Base-by-base conservation (phyloP, 1,140 invertebrate genomes). In the Nylanderia fulva region DNA sequence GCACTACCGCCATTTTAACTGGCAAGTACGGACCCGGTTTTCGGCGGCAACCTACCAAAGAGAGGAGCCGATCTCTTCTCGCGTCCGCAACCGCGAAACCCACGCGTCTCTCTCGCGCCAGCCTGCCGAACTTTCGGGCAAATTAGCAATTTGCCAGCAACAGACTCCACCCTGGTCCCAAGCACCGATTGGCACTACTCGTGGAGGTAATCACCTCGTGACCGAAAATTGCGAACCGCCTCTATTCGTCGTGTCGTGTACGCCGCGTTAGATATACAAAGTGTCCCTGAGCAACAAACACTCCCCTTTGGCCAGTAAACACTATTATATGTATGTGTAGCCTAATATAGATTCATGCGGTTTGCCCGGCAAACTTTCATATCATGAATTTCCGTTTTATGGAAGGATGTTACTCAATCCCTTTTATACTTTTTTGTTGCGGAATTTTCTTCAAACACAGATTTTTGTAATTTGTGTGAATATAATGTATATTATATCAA, bases 131-230 rank as follows among this genome's bases (percentile, higher is more conserved):
- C 74, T 89, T 89, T 86, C 77, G 61, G 77, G 75, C 87, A 89
- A 89, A 89, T 86, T 89, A 89, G 87, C 88, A 89, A 89, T 86
- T 89, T 86, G 88, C 88, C 88, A 89, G 76, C 87, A 63, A 74
- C 88, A 86, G 84, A 60, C 84, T 83, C 64, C 84, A 66, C 77
- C 84, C 58, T 69, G 87, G 13, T 68, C 76, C 69, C 84, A 33
- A 27, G 27, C 72, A 58, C 36, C 88, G 87, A 88, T 89, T 86
- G 87, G 88, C 45, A n/a, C n/a, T n/a, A n/a, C 24, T 7, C 54
- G 54, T 27, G n/a, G 29, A 33, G 71, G 33, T 64, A 80, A 80
- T 72, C 63, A 75, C 42, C 54, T 63, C 69, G 85, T 45, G 63
- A 18, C 58, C 86, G 75, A 88, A 86, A 89, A 85, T 89, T 83